These are phyloP conservation scores for Sialia sialis DNA, from an alignment of 2,113 vertebrate genomes.

Conservation along the genomic window DNA sequence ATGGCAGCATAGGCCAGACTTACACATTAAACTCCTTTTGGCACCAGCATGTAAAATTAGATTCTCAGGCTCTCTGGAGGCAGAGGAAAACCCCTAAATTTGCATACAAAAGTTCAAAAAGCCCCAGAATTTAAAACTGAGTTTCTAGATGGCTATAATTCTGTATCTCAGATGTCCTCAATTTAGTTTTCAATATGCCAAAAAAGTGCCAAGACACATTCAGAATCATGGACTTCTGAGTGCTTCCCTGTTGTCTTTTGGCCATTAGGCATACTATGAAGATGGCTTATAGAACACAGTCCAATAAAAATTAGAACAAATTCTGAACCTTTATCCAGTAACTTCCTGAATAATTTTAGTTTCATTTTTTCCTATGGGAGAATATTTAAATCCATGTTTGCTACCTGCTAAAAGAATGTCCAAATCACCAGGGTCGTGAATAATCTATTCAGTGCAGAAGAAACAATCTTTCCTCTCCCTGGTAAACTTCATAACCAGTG, in stretches of 20 bases:
- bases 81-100: neutral
- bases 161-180: neutral
- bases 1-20: neutral
- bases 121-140: neutral
- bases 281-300: neutral
- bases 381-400: neutral
- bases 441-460: neutral
- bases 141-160: neutral
- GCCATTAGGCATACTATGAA: neutral
- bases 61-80: neutral
- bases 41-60: neutral
- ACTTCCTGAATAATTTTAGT: neutral
- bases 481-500: neutral
- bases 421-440: neutral
- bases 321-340: neutral
- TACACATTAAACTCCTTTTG: neutral
- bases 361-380: neutral
- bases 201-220: rapidly evolving
- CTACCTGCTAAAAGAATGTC: neutral
- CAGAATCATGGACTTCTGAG: neutral
- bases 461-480: neutral
- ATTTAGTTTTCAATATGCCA: neutral
- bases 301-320: neutral
- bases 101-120: neutral
- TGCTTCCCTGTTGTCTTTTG: neutral